Percentiles rank a stretch among this genome's conserved stretches.
These are phyloP conservation scores for Melitaea athalia DNA, from an alignment of 2,888 invertebrate species.

Conservation along the genomic window DNA sequence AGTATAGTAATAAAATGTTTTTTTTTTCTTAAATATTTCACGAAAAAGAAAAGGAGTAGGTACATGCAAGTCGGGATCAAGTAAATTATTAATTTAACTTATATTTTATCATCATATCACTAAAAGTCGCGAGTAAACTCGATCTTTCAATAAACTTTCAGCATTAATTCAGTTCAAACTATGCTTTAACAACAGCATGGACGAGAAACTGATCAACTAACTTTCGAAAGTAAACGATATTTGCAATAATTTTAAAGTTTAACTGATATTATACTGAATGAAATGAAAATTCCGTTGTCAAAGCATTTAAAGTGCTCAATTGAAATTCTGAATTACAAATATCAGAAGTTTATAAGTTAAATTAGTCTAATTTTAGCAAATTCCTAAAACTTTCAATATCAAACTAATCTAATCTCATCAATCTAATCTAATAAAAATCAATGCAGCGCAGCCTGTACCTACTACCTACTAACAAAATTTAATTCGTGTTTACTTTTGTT, in stretches of 20 bases:
- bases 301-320: conserved; percentile 3
- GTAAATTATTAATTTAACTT: neutral
- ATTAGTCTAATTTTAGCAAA: neutral
- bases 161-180: conserved; percentile 6
- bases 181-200: neutral
- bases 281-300: conserved; percentile 5
- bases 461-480: no score
- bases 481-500: no score
- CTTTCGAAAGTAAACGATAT: conserved; percentile 12
- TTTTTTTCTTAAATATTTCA: no score
- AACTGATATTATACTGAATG: conserved; percentile 1
- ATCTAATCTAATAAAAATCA: no score
- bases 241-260: conserved; percentile 5
- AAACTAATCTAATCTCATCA: no score
- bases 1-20: no score
- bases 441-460: no score
- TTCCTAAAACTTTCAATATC: no score
- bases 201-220: conserved; percentile 4
- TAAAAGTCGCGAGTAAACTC: neutral
- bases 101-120: neutral
- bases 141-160: neutral
- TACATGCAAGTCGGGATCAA: neutral
- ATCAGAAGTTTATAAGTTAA: neutral
- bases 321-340: neutral
- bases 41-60: no score